Evolutionary conservation across 2,113 vertebrate genomes (phyloP).

Genomic region (Hylia prasina): DNA sequence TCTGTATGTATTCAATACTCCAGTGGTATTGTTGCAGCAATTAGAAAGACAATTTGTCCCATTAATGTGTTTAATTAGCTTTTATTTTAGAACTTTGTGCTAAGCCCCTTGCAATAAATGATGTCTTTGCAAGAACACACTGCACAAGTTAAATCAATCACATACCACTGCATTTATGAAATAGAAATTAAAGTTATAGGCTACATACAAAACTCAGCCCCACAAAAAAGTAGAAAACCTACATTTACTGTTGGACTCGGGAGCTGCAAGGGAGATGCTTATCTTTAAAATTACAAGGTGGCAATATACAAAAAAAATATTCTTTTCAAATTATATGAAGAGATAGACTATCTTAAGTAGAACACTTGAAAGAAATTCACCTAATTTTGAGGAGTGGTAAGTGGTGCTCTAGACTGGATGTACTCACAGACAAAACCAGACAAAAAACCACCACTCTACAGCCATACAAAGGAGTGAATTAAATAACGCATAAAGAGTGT

Average conservation of each 20-base stretch:
- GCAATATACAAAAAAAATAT: not conserved
- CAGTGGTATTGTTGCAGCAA: not conserved
- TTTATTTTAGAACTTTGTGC: not conserved
- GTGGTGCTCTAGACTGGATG: not conserved
- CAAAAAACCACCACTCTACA: not conserved
- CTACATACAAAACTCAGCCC: not conserved
- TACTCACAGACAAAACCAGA: not conserved
- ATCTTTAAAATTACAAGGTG: not conserved
- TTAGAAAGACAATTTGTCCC: not conserved
- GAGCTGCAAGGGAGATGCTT: not conserved
- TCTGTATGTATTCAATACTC: not conserved
- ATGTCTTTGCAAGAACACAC: not conserved
- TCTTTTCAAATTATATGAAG: not conserved
- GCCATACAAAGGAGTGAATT: not conserved
- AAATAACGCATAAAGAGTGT: not conserved
- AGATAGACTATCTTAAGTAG: not conserved
- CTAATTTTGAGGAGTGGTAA: not conserved
- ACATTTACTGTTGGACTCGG: not conserved
- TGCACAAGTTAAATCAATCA: not conserved
- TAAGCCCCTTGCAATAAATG: not conserved
- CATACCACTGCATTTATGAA: not conserved
- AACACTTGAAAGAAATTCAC: not conserved
- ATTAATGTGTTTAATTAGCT: not conserved
- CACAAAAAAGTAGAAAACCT: not conserved
- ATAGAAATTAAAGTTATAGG: not conserved